Base-by-base conservation (phyloP, 2,888 invertebrate genomes). In the Perdita meconis region DNA sequence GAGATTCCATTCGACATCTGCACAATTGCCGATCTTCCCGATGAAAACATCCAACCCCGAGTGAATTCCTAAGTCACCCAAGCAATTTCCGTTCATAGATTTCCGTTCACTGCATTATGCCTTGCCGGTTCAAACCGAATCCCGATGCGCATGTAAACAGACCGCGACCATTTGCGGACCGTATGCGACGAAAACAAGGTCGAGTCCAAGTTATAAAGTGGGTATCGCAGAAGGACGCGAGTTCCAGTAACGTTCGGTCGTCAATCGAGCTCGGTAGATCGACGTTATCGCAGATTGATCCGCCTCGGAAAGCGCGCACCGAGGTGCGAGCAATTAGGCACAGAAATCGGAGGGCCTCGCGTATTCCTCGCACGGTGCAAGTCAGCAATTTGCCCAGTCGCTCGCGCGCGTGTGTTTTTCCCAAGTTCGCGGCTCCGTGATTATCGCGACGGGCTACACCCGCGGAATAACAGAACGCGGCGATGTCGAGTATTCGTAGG, bases 401-500 rank as follows among this genome's bases (percentile, higher is more conserved):
- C n/a, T n/a, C 57, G 30, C 47, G 47, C 19, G 44, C 61, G 70
- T 64, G 42, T 69, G 47, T 69, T 63, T 77, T 65, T 53, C 66
- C 66, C 67, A 66, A 40, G 56, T 71, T 73, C 61, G 70, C 72
- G 69, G 64, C 59, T 47, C 42, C 83, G 53, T 80, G 80, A 80
- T 84, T 85, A 82, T 82, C 84, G 69, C 85, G 72, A 67, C 34
- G 73, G n/a, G 63, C 75, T 85, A 85, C 85, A 84, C 78, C 71
- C 72, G 76, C 77, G 81, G 83, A 85, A 84, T 84, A 84, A 83
- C 65, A 78, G 83, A 84, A 50, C 73, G 76, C 77, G 44, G 67
- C 51, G 59, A n/a, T n/a, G n/a, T 70, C 81, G 82, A 47, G 22
- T 47, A 86, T 86, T 86, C 86, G 85, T 86, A 86, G 70, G 80